A percentile compares a stretch with the other conserved stretches of the same genome.
Evolutionary conservation across 2,888 invertebrate genomes (phyloP).

Genomic region (Gnatocerus cornutus): DNA sequence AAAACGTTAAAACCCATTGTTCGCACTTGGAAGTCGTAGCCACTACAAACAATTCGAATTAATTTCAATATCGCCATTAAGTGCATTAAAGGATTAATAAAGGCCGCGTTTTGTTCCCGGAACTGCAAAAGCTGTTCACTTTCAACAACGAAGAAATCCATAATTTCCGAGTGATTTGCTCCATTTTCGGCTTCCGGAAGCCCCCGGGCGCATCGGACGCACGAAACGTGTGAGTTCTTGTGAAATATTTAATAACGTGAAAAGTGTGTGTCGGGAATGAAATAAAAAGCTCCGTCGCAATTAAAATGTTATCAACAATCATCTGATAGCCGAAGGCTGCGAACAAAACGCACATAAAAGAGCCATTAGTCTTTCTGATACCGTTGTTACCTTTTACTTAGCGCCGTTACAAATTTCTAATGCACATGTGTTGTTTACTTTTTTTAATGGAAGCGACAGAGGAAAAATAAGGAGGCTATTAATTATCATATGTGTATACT

Average conservation of each 20-base stretch:
- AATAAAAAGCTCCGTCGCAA: constrained; percentile 37
- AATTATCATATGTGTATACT: constrained; percentile 47
- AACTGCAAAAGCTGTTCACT: constrained; percentile 6
- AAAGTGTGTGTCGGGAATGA: constrained; percentile 36
- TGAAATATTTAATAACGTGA: constrained; percentile 39
- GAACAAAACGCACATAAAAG: constrained; percentile 48
- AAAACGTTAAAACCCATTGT: constrained; percentile 36
- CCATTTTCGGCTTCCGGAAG: constrained; percentile 8
- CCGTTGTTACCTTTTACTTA: constrained; percentile 56
- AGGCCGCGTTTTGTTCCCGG: constrained; percentile 1
- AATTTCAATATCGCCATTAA: constrained; percentile 16
- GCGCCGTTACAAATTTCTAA: constrained; percentile 56
- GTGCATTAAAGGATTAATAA: constrained; percentile 22
- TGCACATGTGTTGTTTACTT: constrained; percentile 56
- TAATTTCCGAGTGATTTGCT: constrained; percentile 1
- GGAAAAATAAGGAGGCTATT: constrained; percentile 45
- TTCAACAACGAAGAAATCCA: not conserved
- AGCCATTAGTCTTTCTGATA: constrained; percentile 52
- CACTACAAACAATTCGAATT: constrained; percentile 28
- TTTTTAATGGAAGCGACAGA: constrained; percentile 44
- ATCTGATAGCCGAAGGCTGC: constrained; percentile 35
- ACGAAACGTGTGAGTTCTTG: constrained; percentile 22
- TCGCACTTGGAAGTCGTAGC: constrained; percentile 29
- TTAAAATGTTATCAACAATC: constrained; percentile 46
- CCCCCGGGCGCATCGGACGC: constrained; percentile 9